These are phyloP conservation scores for Nematopogon swammerdamellus DNA, from an alignment of 2,888 invertebrate species.

Conservation along the genomic window DNA sequence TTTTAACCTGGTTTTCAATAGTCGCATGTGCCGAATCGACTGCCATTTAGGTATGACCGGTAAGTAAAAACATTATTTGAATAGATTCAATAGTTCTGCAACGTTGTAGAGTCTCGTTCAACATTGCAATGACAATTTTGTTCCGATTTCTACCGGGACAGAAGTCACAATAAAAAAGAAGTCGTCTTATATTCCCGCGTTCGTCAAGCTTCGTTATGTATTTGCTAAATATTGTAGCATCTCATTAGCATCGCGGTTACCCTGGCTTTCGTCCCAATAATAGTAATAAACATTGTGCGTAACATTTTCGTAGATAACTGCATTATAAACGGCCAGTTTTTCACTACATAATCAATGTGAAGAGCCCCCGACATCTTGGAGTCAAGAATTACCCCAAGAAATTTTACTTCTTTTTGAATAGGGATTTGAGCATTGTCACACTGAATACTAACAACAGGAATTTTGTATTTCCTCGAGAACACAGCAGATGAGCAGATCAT, in stretches of 20 bases:
- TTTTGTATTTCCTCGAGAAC: too few species aligned
- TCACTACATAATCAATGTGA: background rate
- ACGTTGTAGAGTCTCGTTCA: conserved; percentile 1
- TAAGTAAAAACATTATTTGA: background rate
- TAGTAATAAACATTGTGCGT: conserved; percentile 1
- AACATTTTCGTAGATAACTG: conserved; percentile 1
- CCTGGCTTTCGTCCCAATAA: background rate
- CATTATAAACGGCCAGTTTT: conserved; percentile 1
- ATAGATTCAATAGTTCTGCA: conserved; percentile 1
- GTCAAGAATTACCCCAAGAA: too few species aligned
- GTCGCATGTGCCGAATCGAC: background rate
- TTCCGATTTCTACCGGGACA: conserved; percentile 1
- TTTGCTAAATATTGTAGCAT: conserved; percentile 1
- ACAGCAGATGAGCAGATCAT: too few species aligned
- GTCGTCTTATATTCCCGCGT: conserved; percentile 1
- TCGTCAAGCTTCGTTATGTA: conserved; percentile 1
- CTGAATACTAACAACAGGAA: too few species aligned
- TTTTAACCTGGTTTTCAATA: conserved; percentile 9
- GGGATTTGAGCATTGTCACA: too few species aligned
- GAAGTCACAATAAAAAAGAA: conserved; percentile 1
- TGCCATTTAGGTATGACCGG: background rate
- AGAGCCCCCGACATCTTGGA: background rate
- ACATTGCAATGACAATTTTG: background rate
- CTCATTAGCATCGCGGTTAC: conserved; percentile 1
- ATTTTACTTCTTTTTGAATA: too few species aligned